Evolutionary conservation across 2,113 vertebrate species (phyloP), one percentile per base, ranked within the genome.

Genomic region (Furnarius figulus): DNA sequence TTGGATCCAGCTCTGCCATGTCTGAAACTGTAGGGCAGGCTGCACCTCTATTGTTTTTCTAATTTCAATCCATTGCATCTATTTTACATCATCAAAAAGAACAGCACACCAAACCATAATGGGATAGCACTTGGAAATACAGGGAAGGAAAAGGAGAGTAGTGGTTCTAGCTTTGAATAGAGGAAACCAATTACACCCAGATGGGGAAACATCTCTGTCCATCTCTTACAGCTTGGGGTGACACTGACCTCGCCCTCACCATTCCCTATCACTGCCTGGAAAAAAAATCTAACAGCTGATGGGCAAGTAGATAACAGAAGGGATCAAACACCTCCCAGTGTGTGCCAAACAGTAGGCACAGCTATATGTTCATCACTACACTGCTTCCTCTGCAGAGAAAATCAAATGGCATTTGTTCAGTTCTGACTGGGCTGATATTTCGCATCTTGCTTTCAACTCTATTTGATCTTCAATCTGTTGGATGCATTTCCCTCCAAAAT

Each of bases 311-410:
- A 59, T 8, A 40, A 56, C 21, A 10, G 1, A 74, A 77, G 63
- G 72, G 76, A 94, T 92, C 68, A 84, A 68, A 86, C 52, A 61
- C 68, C 22, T 86, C 61, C 68, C 46, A 27, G 1, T 21, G 47
- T 10, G 44, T 74, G 72, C 40, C 63, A 37, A 94, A 71, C n/a
- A 68, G 33, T 40, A 56, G 80, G 47, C 83, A 87, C 88, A 96
- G 70, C 90, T 96, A 72, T 28, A 81, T 46, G 52, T 68, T 72
- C 59, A n/a, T 84, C 0, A 1, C 79, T 89, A 89, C 55, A 72
- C 72, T 92, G 76, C 52, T 81, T 96, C 65, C 30, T 90, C 90
- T 93, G 74, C 72, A 84, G 62, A 89, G 76, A 90, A 94, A 93
- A 92, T 77, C 61, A 82, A 73, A 70, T 55, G 86, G 66, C 78